phyloP scores from a whole-genome alignment of 2,797 vertebrate genomes.

The Poeciliopsis paucimaculata region DNA sequence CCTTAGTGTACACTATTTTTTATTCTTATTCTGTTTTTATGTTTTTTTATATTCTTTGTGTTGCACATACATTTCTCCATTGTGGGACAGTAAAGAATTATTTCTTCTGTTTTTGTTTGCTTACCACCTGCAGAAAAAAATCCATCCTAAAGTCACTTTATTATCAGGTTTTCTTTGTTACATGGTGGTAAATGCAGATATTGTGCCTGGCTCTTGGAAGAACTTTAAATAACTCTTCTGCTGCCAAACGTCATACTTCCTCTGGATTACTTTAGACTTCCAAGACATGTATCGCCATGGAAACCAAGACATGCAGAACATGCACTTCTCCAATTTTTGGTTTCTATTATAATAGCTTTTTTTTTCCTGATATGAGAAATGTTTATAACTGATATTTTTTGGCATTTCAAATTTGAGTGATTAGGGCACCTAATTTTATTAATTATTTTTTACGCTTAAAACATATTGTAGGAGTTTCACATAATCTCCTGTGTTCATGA shows the following conservation, averaged over 20 bases:
- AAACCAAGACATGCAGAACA: background rate
- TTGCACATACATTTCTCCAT: background rate
- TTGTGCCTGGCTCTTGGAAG: background rate
- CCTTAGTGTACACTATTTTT: background rate
- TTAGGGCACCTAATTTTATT: background rate
- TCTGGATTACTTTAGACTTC: background rate
- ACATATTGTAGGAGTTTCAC: background rate
- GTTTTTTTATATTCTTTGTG: background rate
- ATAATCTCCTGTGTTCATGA: background rate
- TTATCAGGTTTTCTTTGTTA: background rate
- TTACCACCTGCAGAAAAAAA: background rate
- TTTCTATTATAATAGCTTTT: background rate
- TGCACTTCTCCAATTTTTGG: background rate
- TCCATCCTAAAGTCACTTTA: background rate
- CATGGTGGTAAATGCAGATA: background rate
- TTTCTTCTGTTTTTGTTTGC: background rate
- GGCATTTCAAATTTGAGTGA: background rate
- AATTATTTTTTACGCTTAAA: background rate
- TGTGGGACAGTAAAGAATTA: background rate
- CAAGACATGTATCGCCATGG: background rate
- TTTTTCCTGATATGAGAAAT: background rate
- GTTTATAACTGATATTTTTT: background rate
- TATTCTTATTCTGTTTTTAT: background rate
- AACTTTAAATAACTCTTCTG: background rate
- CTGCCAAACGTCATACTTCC: background rate